phyloP scores from a whole-genome alignment of 2,888 invertebrate species.

The Antheraea yamamai region DNA sequence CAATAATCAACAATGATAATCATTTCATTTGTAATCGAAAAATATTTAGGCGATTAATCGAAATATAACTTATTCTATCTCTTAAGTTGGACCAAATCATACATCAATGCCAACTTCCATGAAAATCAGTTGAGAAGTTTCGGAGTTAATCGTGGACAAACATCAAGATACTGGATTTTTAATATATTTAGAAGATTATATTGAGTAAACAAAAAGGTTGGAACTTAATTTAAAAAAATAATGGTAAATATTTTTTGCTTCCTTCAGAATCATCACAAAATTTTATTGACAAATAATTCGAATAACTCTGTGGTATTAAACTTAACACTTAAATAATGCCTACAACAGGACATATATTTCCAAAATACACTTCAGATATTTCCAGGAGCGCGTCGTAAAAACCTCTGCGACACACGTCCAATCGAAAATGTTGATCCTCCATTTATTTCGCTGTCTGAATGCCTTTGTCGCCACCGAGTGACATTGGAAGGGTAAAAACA shows the following conservation, averaged over 20 bases:
- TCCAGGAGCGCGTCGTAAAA: neutral
- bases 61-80: no score
- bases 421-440: conserved; percentile 18
- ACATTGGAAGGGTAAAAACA: conserved; percentile 28
- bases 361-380: neutral
- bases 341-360: neutral
- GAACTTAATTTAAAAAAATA: neutral
- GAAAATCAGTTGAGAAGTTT: no score
- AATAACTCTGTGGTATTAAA: neutral
- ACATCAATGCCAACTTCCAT: no score
- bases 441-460: conserved; percentile 20
- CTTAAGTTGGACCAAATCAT: no score
- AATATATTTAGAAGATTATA: no score
- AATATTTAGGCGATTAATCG: no score
- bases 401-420: neutral
- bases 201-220: neutral
- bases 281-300: neutral
- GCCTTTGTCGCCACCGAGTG: conserved; percentile 29
- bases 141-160: no score
- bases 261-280: neutral
- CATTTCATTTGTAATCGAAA: no score
- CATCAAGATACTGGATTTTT: no score
- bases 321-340: neutral
- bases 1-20: no score
- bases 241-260: neutral